A percentile compares a stretch with the other conserved stretches of the same genome.
Conservation (phyloP, 2,797 vertebrate species). For the Phalanger gymnotis region DNA sequence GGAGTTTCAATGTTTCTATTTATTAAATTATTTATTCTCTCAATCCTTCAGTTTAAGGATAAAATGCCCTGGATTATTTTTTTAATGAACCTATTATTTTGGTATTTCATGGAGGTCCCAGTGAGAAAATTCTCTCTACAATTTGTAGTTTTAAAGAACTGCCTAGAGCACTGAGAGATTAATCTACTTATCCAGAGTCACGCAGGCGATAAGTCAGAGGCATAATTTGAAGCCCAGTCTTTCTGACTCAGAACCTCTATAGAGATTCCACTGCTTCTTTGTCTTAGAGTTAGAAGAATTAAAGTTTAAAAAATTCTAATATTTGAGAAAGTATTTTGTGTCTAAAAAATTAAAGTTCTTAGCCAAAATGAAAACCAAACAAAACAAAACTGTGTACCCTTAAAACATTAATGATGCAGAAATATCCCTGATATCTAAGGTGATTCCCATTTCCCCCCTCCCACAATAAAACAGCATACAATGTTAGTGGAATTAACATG, state of each 20-base stretch:
- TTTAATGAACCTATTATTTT: not conserved
- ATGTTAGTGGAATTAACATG: constrained; percentile 75
- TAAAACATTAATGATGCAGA: constrained; percentile 68
- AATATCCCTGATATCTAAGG: constrained; percentile 73
- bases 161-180: not conserved
- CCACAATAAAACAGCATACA: constrained; percentile 71
- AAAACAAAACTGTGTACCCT: constrained; percentile 57
- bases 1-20: constrained; percentile 21
- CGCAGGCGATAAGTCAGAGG: not conserved
- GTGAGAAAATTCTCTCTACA: not conserved
- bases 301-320: constrained; percentile 28
- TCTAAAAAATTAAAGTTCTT: constrained; percentile 48
- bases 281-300: not conserved
- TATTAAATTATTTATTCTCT: constrained; percentile 37
- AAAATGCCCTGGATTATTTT: not conserved
- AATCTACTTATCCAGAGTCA: not conserved
- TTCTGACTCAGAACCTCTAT: not conserved
- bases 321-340: constrained; percentile 23
- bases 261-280: not conserved
- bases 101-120: not conserved
- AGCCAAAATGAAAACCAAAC: constrained; percentile 49
- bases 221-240: not conserved
- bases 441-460: constrained; percentile 24
- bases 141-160: not conserved
- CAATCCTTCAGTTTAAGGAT: constrained; percentile 33